phyloP scores from a whole-genome alignment of 1,140 invertebrate species.

The Brachionus sp. region DNA sequence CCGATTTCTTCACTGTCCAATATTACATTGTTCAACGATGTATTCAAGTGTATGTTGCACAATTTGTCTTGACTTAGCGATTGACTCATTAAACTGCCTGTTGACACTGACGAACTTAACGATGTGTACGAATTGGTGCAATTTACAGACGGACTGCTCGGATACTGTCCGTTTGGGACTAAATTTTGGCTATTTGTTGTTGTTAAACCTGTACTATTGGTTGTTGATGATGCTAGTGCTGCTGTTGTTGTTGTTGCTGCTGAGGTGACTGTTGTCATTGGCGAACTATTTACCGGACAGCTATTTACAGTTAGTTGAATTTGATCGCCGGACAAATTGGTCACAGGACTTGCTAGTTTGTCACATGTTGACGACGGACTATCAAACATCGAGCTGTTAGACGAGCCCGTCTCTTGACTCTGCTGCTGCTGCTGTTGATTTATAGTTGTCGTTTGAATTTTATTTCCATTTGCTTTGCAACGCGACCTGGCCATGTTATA shows the following conservation, averaged over 20 bases:
- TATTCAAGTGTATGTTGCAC: constrained; percentile 25
- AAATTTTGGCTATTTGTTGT: not conserved
- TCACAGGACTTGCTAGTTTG: too few relatives aligned
- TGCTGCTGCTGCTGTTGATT: not conserved
- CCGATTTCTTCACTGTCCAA: constrained; percentile 43
- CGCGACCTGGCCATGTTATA: constrained; percentile 41
- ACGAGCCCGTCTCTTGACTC: not conserved
- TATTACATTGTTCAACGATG: constrained; percentile 1
- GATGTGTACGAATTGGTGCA: not conserved
- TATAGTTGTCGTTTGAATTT: constrained; percentile 14
- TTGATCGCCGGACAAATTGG: not conserved
- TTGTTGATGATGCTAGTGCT: not conserved
- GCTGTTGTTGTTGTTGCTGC: not conserved
- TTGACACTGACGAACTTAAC: not conserved
- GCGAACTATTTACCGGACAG: not conserved
- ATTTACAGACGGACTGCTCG: not conserved
- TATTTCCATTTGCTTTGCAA: not conserved
- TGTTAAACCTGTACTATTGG: not conserved
- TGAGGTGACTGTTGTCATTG: not conserved
- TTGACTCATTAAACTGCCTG: not conserved
- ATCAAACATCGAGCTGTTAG: constrained; percentile 12
- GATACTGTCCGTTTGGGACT: not conserved
- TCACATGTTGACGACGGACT: not conserved
- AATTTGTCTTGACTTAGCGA: constrained; percentile 17
- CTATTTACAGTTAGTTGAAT: not conserved